Evolutionary conservation across 2,888 invertebrate genomes (phyloP).

Genomic region (Aleiodes leptofemur): DNA sequence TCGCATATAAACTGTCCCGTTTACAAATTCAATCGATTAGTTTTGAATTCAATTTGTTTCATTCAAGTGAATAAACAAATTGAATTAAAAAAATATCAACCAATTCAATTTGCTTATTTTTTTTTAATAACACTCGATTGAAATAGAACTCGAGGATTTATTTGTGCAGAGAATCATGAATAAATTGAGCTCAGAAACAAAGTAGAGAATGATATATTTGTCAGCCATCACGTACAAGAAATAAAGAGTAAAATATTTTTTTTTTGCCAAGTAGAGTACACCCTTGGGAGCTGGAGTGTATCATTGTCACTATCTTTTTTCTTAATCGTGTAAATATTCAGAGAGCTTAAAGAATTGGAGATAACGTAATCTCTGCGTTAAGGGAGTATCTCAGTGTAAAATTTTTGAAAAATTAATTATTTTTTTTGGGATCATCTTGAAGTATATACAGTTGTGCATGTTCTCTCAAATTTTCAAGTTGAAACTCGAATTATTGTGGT

Average conservation of each 20-base stretch:
- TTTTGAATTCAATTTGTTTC: background rate
- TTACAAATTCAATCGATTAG: conserved; percentile 51
- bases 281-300: conserved; percentile 54
- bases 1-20: conserved; percentile 74
- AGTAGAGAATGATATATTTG: conserved; percentile 38
- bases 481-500: too few relatives aligned
- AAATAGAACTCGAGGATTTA: background rate
- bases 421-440: too few relatives aligned
- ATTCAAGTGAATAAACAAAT: conserved; percentile 28
- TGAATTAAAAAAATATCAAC: conserved; percentile 42
- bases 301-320: conserved; percentile 46
- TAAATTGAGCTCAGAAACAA: conserved; percentile 10
- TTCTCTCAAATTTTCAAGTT: too few relatives aligned
- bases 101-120: conserved; percentile 1
- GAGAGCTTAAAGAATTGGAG: conserved; percentile 17
- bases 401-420: too few relatives aligned
- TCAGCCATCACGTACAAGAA: conserved; percentile 50
- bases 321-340: conserved; percentile 18
- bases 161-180: background rate
- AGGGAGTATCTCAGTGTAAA: too few relatives aligned
- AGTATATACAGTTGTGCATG: too few relatives aligned
- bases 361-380: background rate
- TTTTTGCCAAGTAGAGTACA: conserved; percentile 55
- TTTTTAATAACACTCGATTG: background rate
- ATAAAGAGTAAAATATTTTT: conserved; percentile 62